Percentiles rank a stretch among this genome's conserved stretches.
phyloP scores from a whole-genome alignment of 2,888 invertebrate genomes.

The Drosophila kambysellisi region DNA sequence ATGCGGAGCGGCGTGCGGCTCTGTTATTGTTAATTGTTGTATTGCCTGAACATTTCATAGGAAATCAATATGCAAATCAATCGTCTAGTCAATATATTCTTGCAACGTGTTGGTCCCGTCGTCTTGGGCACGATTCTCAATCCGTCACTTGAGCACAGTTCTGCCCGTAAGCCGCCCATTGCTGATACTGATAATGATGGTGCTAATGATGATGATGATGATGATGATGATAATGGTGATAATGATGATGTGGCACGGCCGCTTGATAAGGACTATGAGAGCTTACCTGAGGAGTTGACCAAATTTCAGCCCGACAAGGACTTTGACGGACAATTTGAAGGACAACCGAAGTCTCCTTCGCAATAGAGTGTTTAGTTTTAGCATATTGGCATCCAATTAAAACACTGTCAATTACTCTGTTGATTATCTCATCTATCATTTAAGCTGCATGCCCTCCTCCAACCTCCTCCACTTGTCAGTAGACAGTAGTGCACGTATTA shows the following conservation, averaged over 20 bases:
- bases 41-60: slow-evolving; percentile 71
- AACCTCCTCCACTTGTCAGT: slow-evolving; percentile 15
- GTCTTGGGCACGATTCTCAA: slow-evolving; percentile 79
- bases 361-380: slow-evolving; percentile 14
- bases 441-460: slow-evolving; percentile 33
- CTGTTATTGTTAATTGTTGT: slow-evolving; percentile 60
- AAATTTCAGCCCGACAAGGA: slow-evolving; percentile 75
- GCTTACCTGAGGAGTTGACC: slow-evolving; percentile 64
- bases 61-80: slow-evolving; percentile 82
- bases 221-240: slow-evolving; percentile 2
- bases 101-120: slow-evolving; percentile 76
- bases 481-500: slow-evolving; percentile 32
- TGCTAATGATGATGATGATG: not conserved
- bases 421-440: slow-evolving; percentile 35
- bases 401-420: slow-evolving; percentile 18
- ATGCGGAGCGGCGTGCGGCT: slow-evolving; percentile 41
- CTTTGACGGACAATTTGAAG: slow-evolving; percentile 45
- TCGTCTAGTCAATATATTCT: slow-evolving; percentile 78
- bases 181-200: not conserved
- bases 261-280: slow-evolving; percentile 58
- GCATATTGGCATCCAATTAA: slow-evolving; percentile 20
- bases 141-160: slow-evolving; percentile 56
- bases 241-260: slow-evolving; percentile 13
- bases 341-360: slow-evolving; percentile 10
- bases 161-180: slow-evolving; percentile 12